A percentile compares a stretch with the other conserved stretches of the same genome.
These are phyloP conservation scores for Athalia rosae DNA, from an alignment of 2,888 invertebrate species.

Conservation along the genomic window DNA sequence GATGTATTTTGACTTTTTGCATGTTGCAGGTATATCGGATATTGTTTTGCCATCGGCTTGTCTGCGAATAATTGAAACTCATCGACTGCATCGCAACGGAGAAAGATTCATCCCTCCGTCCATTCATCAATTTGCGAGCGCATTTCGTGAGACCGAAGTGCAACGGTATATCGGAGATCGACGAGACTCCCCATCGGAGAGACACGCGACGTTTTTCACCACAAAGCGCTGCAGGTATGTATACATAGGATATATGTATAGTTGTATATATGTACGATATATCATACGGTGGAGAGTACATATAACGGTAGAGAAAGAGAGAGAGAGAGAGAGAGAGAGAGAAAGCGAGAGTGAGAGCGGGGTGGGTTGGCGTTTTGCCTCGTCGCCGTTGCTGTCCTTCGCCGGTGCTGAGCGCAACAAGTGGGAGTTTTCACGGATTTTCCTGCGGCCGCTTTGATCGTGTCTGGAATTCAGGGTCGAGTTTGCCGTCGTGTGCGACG, in stretches of 20 bases:
- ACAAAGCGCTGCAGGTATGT: slow-evolving; percentile 8
- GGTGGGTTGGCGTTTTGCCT: slow-evolving; percentile 4
- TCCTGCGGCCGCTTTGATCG: slow-evolving; percentile 61
- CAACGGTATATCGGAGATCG: slow-evolving; percentile 2
- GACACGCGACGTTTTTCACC: slow-evolving; percentile 8
- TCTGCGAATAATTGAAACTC: too few species aligned
- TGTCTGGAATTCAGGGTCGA: slow-evolving; percentile 45
- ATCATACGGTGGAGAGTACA: not conserved
- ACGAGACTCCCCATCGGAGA: not conserved
- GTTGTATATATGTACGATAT: not conserved
- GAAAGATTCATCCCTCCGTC: not conserved
- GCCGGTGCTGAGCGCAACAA: slow-evolving; percentile 64
- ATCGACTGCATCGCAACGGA: too few species aligned
- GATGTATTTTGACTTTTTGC: too few species aligned
- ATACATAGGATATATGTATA: not conserved
- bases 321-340: not conserved
- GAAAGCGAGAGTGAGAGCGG: not conserved
- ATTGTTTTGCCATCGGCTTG: too few species aligned
- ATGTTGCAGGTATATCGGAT: too few species aligned
- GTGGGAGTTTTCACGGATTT: slow-evolving; percentile 74
- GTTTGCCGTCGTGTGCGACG: not conserved
- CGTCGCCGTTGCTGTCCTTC: slow-evolving; percentile 19
- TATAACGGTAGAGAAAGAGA: not conserved
- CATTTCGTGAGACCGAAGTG: not conserved
- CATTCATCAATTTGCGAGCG: not conserved